Evolutionary conservation across 1,140 invertebrate species (phyloP).

Genomic region (Myzus persicae): DNA sequence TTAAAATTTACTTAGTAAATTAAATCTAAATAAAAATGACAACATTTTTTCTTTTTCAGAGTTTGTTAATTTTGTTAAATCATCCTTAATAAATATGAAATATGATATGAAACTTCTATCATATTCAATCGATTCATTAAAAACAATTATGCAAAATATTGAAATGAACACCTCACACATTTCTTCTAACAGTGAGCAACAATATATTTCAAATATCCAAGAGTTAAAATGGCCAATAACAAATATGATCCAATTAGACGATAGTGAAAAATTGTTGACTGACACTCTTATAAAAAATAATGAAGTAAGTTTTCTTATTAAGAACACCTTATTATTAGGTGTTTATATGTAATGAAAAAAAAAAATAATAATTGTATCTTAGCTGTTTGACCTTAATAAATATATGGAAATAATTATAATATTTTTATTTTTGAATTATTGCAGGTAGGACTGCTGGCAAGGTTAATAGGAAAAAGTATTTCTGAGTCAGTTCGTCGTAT

Average conservation of each 20-base stretch:
- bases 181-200: background rate
- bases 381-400: background rate
- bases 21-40: no score
- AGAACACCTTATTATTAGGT: no score
- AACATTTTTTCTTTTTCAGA: background rate
- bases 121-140: background rate
- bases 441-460: background rate
- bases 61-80: background rate
- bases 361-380: background rate
- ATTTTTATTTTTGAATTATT: background rate
- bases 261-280: background rate
- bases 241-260: background rate
- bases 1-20: no score
- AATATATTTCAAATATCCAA: background rate
- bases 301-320: background rate
- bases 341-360: background rate
- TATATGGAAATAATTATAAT: background rate
- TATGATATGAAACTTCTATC: background rate
- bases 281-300: background rate
- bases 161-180: constrained; percentile 3
- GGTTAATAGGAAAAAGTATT: background rate
- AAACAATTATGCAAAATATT: background rate
- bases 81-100: background rate
- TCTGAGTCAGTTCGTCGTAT: background rate
- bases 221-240: background rate